Conservation (phyloP, 1,140 invertebrate species). For the Heliconius congener region DNA sequence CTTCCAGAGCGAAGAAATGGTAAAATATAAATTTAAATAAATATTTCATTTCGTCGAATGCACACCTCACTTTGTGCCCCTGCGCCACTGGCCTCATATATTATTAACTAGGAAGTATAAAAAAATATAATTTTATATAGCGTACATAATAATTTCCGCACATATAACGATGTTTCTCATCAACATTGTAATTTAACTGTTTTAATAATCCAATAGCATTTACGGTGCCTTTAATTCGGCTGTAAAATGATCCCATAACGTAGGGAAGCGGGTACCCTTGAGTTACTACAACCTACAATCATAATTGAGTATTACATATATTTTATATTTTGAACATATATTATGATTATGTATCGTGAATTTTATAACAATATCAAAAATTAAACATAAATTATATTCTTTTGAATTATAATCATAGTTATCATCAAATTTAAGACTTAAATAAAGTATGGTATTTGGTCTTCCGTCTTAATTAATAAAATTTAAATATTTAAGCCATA, state of each 20-base stretch:
- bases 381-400: background rate
- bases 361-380: background rate
- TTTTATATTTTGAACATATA: background rate
- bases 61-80: too few species aligned
- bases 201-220: slow-evolving; percentile 54
- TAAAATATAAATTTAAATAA: too few species aligned
- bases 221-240: slow-evolving; percentile 53
- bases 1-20: too few species aligned
- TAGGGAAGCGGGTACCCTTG: slow-evolving; percentile 31
- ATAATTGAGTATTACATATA: slow-evolving; percentile 17
- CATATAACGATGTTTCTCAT: slow-evolving; percentile 12
- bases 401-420: too few species aligned
- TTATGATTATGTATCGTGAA: background rate
- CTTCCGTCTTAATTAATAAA: too few species aligned
- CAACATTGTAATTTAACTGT: slow-evolving; percentile 48
- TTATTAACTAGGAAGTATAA: too few species aligned
- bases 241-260: slow-evolving; percentile 48
- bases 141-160: background rate
- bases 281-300: slow-evolving; percentile 5
- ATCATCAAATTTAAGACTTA: too few species aligned
- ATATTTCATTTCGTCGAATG: too few species aligned
- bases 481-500: too few species aligned
- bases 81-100: too few species aligned
- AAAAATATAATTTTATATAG: background rate
- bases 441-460: too few species aligned